Evolutionary conservation across 1,140 invertebrate genomes (phyloP).

Genomic region (Drosophila ananassae): DNA sequence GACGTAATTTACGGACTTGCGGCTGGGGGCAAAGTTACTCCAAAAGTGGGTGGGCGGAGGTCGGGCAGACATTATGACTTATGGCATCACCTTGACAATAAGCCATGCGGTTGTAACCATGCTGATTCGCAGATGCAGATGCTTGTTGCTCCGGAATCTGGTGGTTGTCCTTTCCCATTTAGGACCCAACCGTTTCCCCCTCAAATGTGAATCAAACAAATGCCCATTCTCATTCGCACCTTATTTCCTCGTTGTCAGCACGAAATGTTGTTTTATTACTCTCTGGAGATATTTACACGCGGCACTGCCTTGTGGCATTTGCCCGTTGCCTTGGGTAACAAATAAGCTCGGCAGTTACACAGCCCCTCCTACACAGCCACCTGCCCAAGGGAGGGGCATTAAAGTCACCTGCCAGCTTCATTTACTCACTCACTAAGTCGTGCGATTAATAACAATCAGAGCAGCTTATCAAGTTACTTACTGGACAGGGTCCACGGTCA

Average conservation of each 20-base stretch:
- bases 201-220: conserved; percentile 66
- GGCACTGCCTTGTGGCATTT: conserved; percentile 62
- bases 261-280: conserved; percentile 84
- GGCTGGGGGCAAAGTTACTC: conserved; percentile 11
- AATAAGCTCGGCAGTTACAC: conserved; percentile 47
- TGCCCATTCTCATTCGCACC: conserved; percentile 69
- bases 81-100: conserved; percentile 80
- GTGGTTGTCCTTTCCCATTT: background rate
- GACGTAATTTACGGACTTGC: conserved; percentile 58
- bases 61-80: conserved; percentile 59
- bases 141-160: conserved; percentile 23
- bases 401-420: conserved; percentile 54
- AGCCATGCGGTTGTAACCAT: conserved; percentile 62
- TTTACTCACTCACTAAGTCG: conserved; percentile 21
- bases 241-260: conserved; percentile 79
- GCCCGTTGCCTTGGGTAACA: conserved; percentile 56
- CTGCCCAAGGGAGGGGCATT: conserved; percentile 16
- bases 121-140: conserved; percentile 25
- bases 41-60: background rate
- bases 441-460: conserved; percentile 74
- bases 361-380: background rate
- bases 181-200: background rate
- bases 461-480: conserved; percentile 85
- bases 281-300: conserved; percentile 74
- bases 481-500: conserved; percentile 86